phyloP scores from a whole-genome alignment of 2,113 vertebrate genomes.

The Stercorarius parasiticus region DNA sequence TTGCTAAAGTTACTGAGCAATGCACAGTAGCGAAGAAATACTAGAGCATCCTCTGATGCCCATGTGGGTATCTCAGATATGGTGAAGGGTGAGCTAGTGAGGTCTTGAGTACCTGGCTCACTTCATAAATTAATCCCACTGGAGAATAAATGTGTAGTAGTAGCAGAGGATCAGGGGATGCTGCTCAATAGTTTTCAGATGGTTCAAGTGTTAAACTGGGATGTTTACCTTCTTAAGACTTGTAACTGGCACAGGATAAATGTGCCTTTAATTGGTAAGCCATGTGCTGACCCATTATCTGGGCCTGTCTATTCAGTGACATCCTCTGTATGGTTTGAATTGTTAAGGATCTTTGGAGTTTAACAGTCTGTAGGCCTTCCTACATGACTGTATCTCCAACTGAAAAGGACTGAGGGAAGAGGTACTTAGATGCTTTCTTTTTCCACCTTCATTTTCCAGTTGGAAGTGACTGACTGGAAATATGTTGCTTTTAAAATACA shows the following conservation, averaged over 20 bases:
- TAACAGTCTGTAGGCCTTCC: not conserved
- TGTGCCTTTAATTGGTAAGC: not conserved
- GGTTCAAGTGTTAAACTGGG: not conserved
- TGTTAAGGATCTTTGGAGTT: not conserved
- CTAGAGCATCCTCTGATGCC: not conserved
- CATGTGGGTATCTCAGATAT: not conserved
- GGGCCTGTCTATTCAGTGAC: not conserved
- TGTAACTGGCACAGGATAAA: not conserved
- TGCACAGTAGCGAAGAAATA: not conserved
- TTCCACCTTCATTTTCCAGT: not conserved
- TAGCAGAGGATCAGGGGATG: not conserved
- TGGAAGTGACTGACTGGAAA: not conserved
- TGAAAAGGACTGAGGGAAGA: not conserved
- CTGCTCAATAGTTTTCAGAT: not conserved
- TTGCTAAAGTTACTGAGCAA: not conserved
- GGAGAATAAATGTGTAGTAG: not conserved
- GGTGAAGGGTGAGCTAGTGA: not conserved
- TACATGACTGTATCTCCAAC: not conserved
- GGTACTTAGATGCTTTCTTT: not conserved
- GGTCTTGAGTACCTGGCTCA: not conserved
- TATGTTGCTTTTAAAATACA: not conserved
- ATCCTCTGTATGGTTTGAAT: not conserved
- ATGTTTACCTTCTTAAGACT: not conserved
- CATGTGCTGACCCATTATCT: not conserved
- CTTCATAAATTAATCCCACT: not conserved